Percentiles rank a stretch among this genome's conserved stretches.
Conservation (phyloP, 1,140 invertebrate species). For the Drosophila chauvacae region DNA sequence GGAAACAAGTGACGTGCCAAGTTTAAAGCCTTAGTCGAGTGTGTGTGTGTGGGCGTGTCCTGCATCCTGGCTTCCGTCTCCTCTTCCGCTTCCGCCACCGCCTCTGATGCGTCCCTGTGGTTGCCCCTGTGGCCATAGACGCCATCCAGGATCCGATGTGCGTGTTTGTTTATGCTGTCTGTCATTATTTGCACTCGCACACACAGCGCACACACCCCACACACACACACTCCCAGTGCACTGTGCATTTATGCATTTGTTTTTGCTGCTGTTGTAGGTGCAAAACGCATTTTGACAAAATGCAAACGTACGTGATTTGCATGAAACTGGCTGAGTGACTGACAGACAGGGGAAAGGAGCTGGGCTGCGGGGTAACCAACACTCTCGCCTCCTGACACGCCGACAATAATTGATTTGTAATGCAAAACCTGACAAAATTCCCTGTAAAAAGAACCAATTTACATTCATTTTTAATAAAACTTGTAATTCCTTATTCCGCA, state of each 20-base stretch:
- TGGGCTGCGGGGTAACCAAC: conserved; percentile 1
- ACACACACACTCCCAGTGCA: background rate
- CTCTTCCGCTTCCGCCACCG: background rate
- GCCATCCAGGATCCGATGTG: conserved; percentile 63
- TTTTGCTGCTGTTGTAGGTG: conserved; percentile 57
- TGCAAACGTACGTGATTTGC: conserved; percentile 80
- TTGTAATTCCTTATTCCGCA: conserved; percentile 25
- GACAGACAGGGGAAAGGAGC: background rate
- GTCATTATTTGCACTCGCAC: conserved; percentile 74
- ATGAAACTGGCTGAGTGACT: conserved; percentile 39
- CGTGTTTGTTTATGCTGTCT: conserved; percentile 78
- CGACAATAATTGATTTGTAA: conserved; percentile 78
- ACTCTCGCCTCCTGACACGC: conserved; percentile 30
- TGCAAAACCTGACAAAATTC: conserved; percentile 58
- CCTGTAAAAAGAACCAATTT: conserved; percentile 36
- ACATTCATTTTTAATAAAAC: conserved; percentile 32
- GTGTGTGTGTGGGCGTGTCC: conserved; percentile 33
- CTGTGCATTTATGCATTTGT: conserved; percentile 49
- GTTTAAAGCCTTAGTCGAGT: conserved; percentile 25
- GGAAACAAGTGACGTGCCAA: conserved; percentile 76
- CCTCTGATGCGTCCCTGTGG: conserved; percentile 26
- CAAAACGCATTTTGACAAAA: conserved; percentile 81
- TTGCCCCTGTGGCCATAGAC: conserved; percentile 64
- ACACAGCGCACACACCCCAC: background rate
- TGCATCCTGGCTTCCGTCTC: conserved; percentile 34